A percentile compares a stretch with the other conserved stretches of the same genome.
Conservation (phyloP, 2,113 vertebrate genomes). For the Onychorhynchus coronatus region DNA sequence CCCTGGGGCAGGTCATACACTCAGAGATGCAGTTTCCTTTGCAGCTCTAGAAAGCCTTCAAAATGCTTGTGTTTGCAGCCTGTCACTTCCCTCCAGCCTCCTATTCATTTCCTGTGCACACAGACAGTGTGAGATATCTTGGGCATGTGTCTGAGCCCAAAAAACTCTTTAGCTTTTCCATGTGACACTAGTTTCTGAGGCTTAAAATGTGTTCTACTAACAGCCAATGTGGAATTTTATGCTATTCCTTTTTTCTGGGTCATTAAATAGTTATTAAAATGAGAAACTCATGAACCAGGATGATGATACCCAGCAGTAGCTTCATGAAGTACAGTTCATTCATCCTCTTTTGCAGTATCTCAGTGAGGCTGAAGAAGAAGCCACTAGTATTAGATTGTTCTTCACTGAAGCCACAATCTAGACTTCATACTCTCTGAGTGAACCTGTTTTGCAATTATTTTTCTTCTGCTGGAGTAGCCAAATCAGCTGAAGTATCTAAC, state of each 20-base stretch:
- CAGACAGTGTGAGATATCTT: not conserved
- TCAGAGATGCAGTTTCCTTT: not conserved
- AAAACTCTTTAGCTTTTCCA: not conserved
- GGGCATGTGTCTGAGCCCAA: not conserved
- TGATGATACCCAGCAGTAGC: not conserved
- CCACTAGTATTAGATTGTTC: too few species aligned
- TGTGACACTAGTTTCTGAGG: not conserved
- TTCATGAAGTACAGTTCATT: not conserved
- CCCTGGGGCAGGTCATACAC: not conserved
- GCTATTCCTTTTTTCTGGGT: not conserved
- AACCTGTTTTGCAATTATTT: not conserved
- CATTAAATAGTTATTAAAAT: not conserved
- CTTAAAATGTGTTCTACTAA: not conserved
- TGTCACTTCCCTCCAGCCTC: not conserved
- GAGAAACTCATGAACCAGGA: not conserved
- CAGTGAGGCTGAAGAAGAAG: not conserved
- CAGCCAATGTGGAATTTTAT: not conserved
- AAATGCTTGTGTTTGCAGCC: not conserved
- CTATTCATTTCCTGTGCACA: not conserved
- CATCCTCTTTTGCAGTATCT: not conserved
- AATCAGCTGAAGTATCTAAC: not conserved
- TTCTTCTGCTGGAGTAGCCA: not conserved
- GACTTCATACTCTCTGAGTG: not conserved
- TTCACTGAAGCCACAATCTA: rapidly evolving
- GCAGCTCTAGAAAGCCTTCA: not conserved